phyloP scores from a whole-genome alignment of 1,140 invertebrate species.

The Gryllus bimaculatus region DNA sequence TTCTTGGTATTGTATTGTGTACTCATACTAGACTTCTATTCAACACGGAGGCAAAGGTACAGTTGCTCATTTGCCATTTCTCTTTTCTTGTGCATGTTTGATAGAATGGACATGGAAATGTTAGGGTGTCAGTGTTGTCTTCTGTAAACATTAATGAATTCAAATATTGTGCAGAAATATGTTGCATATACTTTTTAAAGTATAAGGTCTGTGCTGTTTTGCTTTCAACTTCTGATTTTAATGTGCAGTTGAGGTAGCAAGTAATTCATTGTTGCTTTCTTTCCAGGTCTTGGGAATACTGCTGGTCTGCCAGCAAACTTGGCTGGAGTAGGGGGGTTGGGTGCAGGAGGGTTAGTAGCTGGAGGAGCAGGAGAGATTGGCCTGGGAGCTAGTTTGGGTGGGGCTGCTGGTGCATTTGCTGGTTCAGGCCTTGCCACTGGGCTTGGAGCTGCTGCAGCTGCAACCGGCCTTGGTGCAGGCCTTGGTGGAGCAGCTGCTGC shows the following conservation, averaged over 20 bases:
- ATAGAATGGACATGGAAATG: background rate
- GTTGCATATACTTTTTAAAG: no score
- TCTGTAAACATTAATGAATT: no score
- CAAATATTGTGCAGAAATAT: no score
- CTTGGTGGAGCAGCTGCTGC: slow-evolving; percentile 20
- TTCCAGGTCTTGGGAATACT: slow-evolving; percentile 15
- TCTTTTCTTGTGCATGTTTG: background rate
- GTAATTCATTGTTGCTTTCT: background rate
- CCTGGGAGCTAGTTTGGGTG: slow-evolving; percentile 14
- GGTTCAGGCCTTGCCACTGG: slow-evolving; percentile 14
- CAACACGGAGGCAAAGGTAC: background rate
- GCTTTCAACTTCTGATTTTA: no score
- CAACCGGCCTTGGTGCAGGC: background rate
- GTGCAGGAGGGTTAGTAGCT: slow-evolving; percentile 11
- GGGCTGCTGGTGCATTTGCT: slow-evolving; percentile 11
- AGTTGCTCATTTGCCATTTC: slow-evolving; percentile 6
- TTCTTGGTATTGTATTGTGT: background rate
- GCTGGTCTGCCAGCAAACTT: slow-evolving; percentile 14
- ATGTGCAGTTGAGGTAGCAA: no score
- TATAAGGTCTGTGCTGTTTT: no score
- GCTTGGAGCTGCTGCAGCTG: slow-evolving; percentile 16
- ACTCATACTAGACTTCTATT: background rate
- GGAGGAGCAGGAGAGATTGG: slow-evolving; percentile 16
- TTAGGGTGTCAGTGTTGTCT: no score
- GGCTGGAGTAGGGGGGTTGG: slow-evolving; percentile 12